Base-by-base conservation (phyloP, 2,113 vertebrate genomes). In the Trematomus loennbergii region DNA sequence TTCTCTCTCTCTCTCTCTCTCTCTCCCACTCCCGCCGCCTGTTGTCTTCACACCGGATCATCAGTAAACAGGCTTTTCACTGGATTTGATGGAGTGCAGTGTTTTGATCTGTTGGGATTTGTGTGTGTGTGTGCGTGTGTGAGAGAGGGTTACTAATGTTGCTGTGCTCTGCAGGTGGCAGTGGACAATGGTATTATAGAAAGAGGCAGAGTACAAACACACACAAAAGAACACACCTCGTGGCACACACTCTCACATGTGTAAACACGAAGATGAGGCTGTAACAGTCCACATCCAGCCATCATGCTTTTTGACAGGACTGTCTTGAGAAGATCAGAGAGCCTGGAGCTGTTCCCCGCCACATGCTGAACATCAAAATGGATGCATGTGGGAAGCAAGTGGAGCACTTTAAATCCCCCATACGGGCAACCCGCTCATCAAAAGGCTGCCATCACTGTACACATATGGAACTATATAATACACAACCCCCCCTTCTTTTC, bases 31-130 rank as follows among this genome's bases (percentile, higher is more conserved):
- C 72, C 74, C 18, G 72, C 78, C 49, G 57, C 80, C 88, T 81
- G 81, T 78, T 89, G 80, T 90, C 86, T 84, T 90, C 79, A 83
- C 80, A 76, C 79, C 80, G 62, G 83, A 91, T 89, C 87, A 88
- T 88, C 88, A 73, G 87, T 78, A 91, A 94, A 90, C 87, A 91
- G 90, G 82, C 75, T 90, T 92, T 91, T 89, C 84, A 75, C 62
- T 86, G 91, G 87, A 91, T 92, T 88, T 89, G 84, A 92, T 85
- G 86, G 87, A 84, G 84, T 88, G 87, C 74, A 13, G 77, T 69
- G 75, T 90, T 93, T 91, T 90, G 87, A 93, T 89, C 89, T 91
- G 72, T 48, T 43, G 72, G 83, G 88, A 89, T 87, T 85, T 89
- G 72, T 43, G 64, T 62, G 78, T 79, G 80, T 72, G 66, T 52